phyloP scores from a whole-genome alignment of 2,797 vertebrate species.

The Cottoperca gobio region DNA sequence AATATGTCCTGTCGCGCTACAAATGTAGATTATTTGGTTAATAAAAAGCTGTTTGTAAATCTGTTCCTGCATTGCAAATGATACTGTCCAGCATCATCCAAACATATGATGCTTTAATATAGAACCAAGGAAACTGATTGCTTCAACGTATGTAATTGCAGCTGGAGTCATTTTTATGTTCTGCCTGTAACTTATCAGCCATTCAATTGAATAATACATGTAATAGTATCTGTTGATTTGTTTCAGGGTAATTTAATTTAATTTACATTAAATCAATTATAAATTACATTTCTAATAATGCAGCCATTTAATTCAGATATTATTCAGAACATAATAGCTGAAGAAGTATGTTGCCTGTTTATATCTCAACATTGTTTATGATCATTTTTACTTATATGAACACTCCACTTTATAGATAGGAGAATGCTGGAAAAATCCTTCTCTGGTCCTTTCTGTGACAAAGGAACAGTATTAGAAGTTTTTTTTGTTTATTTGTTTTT shows the following conservation, averaged over 20 bases:
- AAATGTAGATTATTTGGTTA: background rate
- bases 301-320: background rate
- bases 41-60: background rate
- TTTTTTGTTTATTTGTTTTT: too few species aligned
- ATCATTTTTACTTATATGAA: background rate
- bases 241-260: background rate
- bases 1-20: constrained; percentile 3
- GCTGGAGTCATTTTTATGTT: background rate
- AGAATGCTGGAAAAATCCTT: background rate
- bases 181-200: background rate
- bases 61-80: background rate
- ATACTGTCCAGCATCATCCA: background rate
- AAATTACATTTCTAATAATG: background rate
- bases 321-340: background rate
- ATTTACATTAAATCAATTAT: too few species aligned
- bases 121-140: background rate
- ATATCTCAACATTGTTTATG: background rate
- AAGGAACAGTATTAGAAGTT: background rate
- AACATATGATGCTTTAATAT: background rate
- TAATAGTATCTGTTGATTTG: too few species aligned
- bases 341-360: background rate
- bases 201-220: background rate
- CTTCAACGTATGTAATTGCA: background rate
- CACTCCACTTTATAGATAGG: background rate
- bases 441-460: too few species aligned